Percentiles rank a stretch among this genome's conserved stretches.
Conservation (phyloP, 2,113 vertebrate genomes). For the Phalacrocorax aristotelis region DNA sequence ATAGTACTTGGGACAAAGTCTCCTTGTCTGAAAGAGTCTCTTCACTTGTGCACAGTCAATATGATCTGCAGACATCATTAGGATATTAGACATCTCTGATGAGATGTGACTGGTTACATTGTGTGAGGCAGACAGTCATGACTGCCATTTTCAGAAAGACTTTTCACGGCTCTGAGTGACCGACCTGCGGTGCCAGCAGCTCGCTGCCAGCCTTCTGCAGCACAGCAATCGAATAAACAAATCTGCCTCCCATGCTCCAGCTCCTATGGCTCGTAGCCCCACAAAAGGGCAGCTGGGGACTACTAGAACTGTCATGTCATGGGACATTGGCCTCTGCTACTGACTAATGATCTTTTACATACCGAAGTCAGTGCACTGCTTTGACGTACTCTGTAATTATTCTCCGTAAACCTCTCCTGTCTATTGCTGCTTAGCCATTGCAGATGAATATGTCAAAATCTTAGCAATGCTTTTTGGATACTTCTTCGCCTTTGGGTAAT, state of each 20-base stretch:
- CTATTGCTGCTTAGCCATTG: background rate
- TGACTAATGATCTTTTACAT: background rate
- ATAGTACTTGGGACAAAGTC: background rate
- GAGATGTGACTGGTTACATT: slow-evolving; percentile 34
- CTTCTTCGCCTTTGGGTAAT: background rate
- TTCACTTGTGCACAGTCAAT: background rate
- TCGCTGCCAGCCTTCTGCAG: slow-evolving; percentile 6
- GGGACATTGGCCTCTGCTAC: background rate
- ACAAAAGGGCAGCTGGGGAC: slow-evolving; percentile 27
- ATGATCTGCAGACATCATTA: slow-evolving; percentile 33
- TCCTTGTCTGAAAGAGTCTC: background rate
- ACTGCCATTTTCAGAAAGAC: background rate
- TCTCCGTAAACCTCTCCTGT: background rate
- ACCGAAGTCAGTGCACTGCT: background rate
- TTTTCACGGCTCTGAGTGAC: background rate
- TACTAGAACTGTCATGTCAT: background rate
- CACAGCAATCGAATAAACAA: background rate
- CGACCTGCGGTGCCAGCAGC: background rate
- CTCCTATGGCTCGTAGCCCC: background rate
- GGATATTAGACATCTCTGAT: slow-evolving; percentile 19
- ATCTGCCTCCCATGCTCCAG: background rate
- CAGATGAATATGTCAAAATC: background rate
- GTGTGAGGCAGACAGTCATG: background rate
- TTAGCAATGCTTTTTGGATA: background rate
- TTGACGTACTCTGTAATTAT: background rate